Conservation (phyloP, 2,888 invertebrate genomes). For the Cremastinae sp. region DNA sequence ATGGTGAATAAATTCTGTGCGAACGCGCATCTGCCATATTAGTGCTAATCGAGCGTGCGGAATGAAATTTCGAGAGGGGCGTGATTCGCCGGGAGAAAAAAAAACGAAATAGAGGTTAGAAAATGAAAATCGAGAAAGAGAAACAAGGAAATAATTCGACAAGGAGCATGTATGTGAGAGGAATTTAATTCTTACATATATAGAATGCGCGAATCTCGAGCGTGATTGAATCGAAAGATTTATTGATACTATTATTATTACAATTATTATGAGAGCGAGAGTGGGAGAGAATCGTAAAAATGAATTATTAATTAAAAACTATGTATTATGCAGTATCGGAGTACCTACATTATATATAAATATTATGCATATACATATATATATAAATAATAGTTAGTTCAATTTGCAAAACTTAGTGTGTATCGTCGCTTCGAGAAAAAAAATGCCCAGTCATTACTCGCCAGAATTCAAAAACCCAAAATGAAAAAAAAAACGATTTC, state of each 20-base stretch:
- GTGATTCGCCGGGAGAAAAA: constrained; percentile 27
- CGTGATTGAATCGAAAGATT: constrained; percentile 56
- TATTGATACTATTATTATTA: constrained; percentile 44
- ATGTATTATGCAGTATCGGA: constrained; percentile 73
- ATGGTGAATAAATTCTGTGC: constrained; percentile 50
- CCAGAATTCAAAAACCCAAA: constrained; percentile 74
- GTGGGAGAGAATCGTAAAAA: constrained; percentile 66
- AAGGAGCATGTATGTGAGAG: constrained; percentile 32
- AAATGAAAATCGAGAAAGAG: background rate
- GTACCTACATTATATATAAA: constrained; percentile 76
- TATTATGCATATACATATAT: constrained; percentile 67
- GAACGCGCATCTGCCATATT: constrained; percentile 60
- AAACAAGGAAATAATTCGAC: constrained; percentile 1
- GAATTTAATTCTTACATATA: constrained; percentile 54
- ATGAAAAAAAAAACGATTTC: constrained; percentile 75
- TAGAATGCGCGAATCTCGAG: constrained; percentile 52
- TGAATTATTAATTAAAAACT: constrained; percentile 69
- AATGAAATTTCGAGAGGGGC: constrained; percentile 16
- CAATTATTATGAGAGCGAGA: too few relatives aligned
- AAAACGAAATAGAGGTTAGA: constrained; percentile 3
- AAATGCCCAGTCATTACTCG: constrained; percentile 79
- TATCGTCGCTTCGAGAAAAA: constrained; percentile 76
- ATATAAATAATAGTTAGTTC: constrained; percentile 75
- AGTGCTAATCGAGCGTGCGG: constrained; percentile 50
- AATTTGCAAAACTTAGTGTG: constrained; percentile 79